Percentiles rank a stretch among this genome's conserved stretches.
Conservation (phyloP, 2,113 vertebrate genomes). For the Leptodactylus fuscus region DNA sequence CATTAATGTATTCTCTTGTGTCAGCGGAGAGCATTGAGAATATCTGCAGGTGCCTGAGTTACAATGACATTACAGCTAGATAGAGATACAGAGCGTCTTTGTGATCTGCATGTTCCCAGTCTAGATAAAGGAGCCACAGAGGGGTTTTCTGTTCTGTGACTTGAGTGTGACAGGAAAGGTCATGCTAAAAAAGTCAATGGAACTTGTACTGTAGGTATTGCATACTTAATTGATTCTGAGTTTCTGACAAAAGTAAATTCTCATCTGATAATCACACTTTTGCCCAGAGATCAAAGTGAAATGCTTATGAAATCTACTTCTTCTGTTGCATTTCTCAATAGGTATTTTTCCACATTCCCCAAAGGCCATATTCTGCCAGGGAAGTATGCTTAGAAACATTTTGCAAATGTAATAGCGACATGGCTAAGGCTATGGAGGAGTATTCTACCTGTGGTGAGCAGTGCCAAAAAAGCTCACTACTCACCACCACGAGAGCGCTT, state of each 20-base stretch:
- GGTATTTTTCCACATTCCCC: neutral
- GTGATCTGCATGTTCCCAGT: conserved; percentile 54
- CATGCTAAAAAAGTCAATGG: conserved; percentile 47
- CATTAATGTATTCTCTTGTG: conserved; percentile 52
- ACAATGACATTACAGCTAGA: conserved; percentile 55
- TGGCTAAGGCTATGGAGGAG: too few species aligned
- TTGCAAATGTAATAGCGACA: too few species aligned
- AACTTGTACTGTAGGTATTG: conserved; percentile 35
- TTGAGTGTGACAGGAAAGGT: conserved; percentile 55
- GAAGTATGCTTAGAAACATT: neutral
- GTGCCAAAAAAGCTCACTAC: too few species aligned
- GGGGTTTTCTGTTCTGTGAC: conserved; percentile 26
- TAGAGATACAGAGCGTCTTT: conserved; percentile 48
- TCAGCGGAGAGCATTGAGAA: conserved; percentile 40
- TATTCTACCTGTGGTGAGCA: too few species aligned
- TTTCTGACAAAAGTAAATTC: conserved; percentile 31
- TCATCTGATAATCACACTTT: conserved; percentile 29
- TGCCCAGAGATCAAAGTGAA: conserved; percentile 22
- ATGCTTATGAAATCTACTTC: neutral
- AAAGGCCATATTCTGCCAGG: neutral
- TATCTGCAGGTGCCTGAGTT: conserved; percentile 44
- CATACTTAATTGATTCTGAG: conserved; percentile 42
- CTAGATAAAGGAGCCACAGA: conserved; percentile 51
- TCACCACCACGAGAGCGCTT: too few species aligned
- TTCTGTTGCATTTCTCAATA: neutral